Conservation (phyloP, 2,888 invertebrate genomes). For the Sphinx pinastri region DNA sequence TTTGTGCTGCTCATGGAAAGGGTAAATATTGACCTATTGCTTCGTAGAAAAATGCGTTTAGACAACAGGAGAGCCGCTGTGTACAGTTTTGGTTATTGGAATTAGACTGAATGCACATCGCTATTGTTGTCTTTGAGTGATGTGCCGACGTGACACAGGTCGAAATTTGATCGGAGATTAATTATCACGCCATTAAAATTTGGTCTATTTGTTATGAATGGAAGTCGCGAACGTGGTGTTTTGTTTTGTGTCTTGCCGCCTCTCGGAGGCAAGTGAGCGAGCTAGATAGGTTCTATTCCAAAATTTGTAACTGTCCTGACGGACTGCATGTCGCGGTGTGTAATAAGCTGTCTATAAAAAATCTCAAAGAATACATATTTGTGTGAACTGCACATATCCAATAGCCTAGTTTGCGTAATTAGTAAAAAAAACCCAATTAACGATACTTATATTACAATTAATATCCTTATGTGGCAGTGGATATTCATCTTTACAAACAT, state of each 20-base stretch:
- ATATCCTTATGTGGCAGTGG: not conserved
- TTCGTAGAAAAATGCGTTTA: conserved; percentile 82
- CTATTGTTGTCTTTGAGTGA: conserved; percentile 58
- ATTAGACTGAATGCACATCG: conserved; percentile 65
- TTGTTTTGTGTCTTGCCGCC: not conserved
- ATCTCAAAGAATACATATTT: no score
- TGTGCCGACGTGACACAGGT: conserved; percentile 37
- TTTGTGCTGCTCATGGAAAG: conserved; percentile 78
- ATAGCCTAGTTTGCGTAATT: not conserved
- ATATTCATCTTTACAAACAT: not conserved
- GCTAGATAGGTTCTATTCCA: no score
- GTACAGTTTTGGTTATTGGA: conserved; percentile 79
- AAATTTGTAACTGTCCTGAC: no score
- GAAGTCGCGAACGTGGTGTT: conserved; percentile 51
- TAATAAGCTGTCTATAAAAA: no score
- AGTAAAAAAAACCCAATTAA: not conserved
- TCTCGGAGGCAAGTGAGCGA: not conserved
- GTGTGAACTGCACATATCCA: no score
- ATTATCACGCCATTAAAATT: conserved; percentile 66
- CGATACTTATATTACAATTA: not conserved
- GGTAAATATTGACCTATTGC: conserved; percentile 78
- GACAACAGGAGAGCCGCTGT: conserved; percentile 72
- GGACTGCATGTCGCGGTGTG: no score
- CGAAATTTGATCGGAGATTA: conserved; percentile 64
- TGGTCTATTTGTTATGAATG: conserved; percentile 60